Evolutionary conservation across 2,888 invertebrate genomes (phyloP), one percentile per base, ranked within the genome.

Genomic region (Spilosoma lubricipeda): DNA sequence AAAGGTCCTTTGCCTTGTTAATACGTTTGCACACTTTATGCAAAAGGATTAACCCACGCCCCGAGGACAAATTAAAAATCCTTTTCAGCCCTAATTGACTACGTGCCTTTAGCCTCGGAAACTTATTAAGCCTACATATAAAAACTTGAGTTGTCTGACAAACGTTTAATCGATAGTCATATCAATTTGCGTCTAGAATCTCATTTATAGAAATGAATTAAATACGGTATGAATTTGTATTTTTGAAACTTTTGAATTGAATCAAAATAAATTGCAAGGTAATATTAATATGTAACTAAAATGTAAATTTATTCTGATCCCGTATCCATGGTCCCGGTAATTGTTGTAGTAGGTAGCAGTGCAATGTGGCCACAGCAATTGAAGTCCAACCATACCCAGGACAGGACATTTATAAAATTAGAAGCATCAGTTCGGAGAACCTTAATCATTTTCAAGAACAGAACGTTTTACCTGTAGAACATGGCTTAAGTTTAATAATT

Each of bases 31-130:
- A 36, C 68, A 52, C 30, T 23, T 68, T 52, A 52, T 23, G 48
- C 23, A 2, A 48, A 33, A 52, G 48, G 68, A 52, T 68, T 52
- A 36, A 33, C 68, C 33, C 68, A 68, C 68, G 68, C 23, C 52
- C 23, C 15, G 52, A 33, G 48, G 48, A 52, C 15, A 52, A 48
- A 68, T 52, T 52, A 68, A 33, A 68, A 23, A 30, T 36, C 33
- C 33, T 52, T 68, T 30, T 68, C 23, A 33, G 30, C 33, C 68
- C 36, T 68, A 68, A 48, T 52, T 52, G 52, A 52, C 48, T 52
- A 23, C 33, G 33, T 68, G 52, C 33, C 33, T 68, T 68, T 68
- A 48, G 30, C 33, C 68, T 23, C 48, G 11, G 33, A 9, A 27
- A 5, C 48, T 48, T 13, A 68, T 68, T 48, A 68, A 23, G 56